Evolutionary conservation across 2,113 vertebrate species (phyloP).

Genomic region (Macroglossus sobrinus): DNA sequence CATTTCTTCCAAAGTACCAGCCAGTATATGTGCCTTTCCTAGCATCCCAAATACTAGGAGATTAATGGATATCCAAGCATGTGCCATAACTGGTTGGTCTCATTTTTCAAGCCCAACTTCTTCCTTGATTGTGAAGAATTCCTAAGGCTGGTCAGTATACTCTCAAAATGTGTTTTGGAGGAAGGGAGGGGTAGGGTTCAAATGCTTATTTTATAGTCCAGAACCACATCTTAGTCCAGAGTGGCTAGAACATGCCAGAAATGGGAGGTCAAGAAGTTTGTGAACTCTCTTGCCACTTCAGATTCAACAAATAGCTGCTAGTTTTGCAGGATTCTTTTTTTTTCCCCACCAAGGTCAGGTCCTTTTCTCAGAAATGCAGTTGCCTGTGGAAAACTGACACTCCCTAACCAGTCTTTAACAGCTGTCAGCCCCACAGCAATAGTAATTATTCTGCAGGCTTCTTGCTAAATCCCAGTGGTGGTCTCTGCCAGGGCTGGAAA

Average conservation of each 20-base stretch:
- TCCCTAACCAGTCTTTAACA: conserved; percentile 63
- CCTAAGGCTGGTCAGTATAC: neutral
- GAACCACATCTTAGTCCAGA: conserved; percentile 10
- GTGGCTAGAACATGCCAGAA: neutral
- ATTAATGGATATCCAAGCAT: neutral
- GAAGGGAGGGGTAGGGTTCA: neutral
- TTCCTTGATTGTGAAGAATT: neutral
- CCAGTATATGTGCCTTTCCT: neutral
- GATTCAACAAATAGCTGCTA: conserved; percentile 47
- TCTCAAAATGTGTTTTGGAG: neutral
- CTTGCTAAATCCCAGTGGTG: neutral
- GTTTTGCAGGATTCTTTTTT: neutral
- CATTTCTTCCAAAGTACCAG: neutral
- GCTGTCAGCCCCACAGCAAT: conserved; percentile 60
- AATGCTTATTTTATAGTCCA: conserved; percentile 27
- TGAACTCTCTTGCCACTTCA: conserved; percentile 41
- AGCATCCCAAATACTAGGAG: neutral
- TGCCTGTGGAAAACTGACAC: conserved; percentile 22
- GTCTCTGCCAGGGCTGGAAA: neutral
- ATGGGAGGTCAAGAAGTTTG: conserved; percentile 26
- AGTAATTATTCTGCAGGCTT: neutral
- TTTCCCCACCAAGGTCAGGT: conserved; percentile 19
- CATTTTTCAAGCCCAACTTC: neutral
- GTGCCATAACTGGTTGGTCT: neutral
- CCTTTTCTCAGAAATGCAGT: conserved; percentile 58